These are phyloP conservation scores for Rhynchophorus ferrugineus DNA, from an alignment of 1,140 invertebrate species.

Conservation along the genomic window DNA sequence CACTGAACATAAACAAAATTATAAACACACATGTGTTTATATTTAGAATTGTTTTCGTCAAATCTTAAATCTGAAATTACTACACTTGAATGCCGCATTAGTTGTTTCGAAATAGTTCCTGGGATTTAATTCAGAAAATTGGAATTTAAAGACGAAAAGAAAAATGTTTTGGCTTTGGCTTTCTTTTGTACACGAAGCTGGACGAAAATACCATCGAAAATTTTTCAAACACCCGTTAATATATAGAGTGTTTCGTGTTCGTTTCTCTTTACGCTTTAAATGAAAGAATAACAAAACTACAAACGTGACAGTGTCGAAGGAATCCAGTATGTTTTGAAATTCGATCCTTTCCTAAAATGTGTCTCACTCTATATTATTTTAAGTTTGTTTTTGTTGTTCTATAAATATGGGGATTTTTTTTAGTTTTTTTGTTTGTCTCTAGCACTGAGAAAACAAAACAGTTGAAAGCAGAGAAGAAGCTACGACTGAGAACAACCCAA, in stretches of 20 bases:
- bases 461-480: conserved; percentile 20
- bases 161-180: too few species aligned
- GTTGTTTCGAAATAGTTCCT: conserved; percentile 8
- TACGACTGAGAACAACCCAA: conserved; percentile 6
- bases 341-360: conserved; percentile 17
- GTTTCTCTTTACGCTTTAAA: conserved; percentile 11
- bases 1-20: conserved; percentile 22
- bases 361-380: conserved; percentile 18
- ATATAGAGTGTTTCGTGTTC: background rate
- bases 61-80: conserved; percentile 21
- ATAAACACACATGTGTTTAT: conserved; percentile 24
- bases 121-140: background rate
- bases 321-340: conserved; percentile 16
- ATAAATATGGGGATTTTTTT: conserved; percentile 21
- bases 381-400: conserved; percentile 23
- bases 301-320: conserved; percentile 10
- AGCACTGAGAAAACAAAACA: conserved; percentile 15
- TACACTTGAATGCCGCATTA: conserved; percentile 11
- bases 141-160: background rate
- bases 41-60: conserved; percentile 25
- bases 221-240: too few species aligned
- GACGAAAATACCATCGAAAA: too few species aligned
- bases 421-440: conserved; percentile 11
- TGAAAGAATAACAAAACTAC: conserved; percentile 18
- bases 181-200: too few species aligned